Evolutionary conservation across 2,797 vertebrate species (phyloP).

Genomic region (Sebastes matsubarae): DNA sequence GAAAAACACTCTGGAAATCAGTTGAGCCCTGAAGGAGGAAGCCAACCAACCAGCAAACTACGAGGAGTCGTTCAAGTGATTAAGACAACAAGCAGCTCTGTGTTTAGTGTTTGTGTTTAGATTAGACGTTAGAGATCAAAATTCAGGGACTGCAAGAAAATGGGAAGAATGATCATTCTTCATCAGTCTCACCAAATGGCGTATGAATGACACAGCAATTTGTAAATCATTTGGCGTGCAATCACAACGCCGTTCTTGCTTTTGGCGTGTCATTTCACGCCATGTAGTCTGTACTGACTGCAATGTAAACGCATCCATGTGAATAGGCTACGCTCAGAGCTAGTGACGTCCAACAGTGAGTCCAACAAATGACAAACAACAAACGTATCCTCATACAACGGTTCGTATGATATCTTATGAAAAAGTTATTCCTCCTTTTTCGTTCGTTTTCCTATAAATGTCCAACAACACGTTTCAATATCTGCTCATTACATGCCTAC

Average conservation of each 20-base stretch:
- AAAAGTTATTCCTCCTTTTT: not conserved
- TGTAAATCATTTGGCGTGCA: not conserved
- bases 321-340: not conserved
- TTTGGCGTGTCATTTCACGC: not conserved
- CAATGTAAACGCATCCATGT: not conserved
- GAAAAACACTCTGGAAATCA: conserved; percentile 13
- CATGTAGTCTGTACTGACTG: not conserved
- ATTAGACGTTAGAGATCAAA: not conserved
- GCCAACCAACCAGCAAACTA: not conserved
- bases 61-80: not conserved
- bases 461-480: not conserved
- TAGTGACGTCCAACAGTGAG: no score
- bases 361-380: no score
- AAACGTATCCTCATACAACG: no score
- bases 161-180: not conserved
- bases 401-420: no score
- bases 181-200: not conserved
- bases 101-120: not conserved
- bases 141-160: not conserved
- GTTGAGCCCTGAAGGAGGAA: conserved; percentile 13
- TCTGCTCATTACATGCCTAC: no score
- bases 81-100: not conserved
- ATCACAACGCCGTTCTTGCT: not conserved
- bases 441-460: not conserved
- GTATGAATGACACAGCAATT: not conserved